A percentile compares a stretch with the other conserved stretches of the same genome.
Evolutionary conservation across 2,888 invertebrate genomes (phyloP).

Genomic region (Tanytarsus gracilentus): DNA sequence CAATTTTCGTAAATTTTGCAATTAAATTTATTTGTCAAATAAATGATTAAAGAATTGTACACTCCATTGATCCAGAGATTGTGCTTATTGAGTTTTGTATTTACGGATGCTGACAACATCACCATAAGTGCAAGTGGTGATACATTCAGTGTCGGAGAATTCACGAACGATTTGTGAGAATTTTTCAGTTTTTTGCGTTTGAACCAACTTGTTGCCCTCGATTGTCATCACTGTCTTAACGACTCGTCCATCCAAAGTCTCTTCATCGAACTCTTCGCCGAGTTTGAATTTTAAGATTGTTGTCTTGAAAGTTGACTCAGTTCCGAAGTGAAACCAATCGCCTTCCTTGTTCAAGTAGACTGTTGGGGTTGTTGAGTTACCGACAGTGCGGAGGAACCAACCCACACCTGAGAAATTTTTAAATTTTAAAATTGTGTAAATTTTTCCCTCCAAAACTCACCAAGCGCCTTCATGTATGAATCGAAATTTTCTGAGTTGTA

Average conservation of each 20-base stretch:
- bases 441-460: conserved; percentile 48
- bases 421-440: background rate
- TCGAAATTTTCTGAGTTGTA: conserved; percentile 74
- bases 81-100: too few species aligned
- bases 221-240: conserved; percentile 54
- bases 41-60: too few species aligned
- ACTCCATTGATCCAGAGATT: too few species aligned
- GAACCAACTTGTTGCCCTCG: conserved; percentile 72
- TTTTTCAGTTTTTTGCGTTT: conserved; percentile 67
- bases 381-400: conserved; percentile 78
- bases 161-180: conserved; percentile 63
- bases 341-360: conserved; percentile 71
- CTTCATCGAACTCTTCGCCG: conserved; percentile 82
- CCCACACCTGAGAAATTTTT: conserved; percentile 62
- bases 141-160: conserved; percentile 64
- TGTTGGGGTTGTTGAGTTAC: conserved; percentile 71
- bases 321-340: conserved; percentile 65
- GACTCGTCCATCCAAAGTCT: conserved; percentile 80
- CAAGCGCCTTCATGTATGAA: conserved; percentile 78
- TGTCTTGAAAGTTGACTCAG: conserved; percentile 83
- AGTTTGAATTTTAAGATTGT: conserved; percentile 72
- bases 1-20: background rate
- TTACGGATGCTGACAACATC: conserved; percentile 12
- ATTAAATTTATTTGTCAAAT: background rate
- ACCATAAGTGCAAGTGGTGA: conserved; percentile 42